Evolutionary conservation across 2,888 invertebrate species (phyloP).

Genomic region (Arge pagana): DNA sequence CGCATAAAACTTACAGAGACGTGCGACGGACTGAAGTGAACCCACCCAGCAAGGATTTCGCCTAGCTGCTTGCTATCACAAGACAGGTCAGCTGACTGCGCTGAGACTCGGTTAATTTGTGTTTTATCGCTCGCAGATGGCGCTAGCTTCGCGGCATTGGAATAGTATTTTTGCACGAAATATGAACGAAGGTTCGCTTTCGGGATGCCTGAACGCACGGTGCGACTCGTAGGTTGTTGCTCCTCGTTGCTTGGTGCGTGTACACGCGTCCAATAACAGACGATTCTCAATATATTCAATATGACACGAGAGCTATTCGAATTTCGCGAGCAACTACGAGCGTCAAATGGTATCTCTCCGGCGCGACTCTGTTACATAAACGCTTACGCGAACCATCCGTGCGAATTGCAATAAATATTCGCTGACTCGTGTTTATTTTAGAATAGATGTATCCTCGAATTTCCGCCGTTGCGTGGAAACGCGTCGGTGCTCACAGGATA

Average conservation of each 20-base stretch:
- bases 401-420: too few species aligned
- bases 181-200: background rate
- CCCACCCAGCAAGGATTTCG: slow-evolving; percentile 42
- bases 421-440: too few species aligned
- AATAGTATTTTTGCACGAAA: too few species aligned
- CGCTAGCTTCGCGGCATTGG: background rate
- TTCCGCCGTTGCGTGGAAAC: too few species aligned
- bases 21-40: slow-evolving; percentile 39
- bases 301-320: background rate
- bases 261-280: too few species aligned
- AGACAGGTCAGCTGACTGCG: slow-evolving; percentile 58
- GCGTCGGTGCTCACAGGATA: too few species aligned
- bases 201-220: background rate
- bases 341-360: background rate
- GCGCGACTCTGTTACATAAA: background rate
- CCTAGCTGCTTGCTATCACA: slow-evolving; percentile 49
- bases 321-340: slow-evolving; percentile 8
- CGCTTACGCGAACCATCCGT: too few species aligned
- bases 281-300: too few species aligned
- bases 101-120: slow-evolving; percentile 13
- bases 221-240: background rate
- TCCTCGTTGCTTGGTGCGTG: too few species aligned
- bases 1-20: slow-evolving; percentile 33
- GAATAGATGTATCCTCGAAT: too few species aligned
- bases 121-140: slow-evolving; percentile 10